Conservation (phyloP, 2,113 vertebrate genomes). For the Phoxinus phoxinus region DNA sequence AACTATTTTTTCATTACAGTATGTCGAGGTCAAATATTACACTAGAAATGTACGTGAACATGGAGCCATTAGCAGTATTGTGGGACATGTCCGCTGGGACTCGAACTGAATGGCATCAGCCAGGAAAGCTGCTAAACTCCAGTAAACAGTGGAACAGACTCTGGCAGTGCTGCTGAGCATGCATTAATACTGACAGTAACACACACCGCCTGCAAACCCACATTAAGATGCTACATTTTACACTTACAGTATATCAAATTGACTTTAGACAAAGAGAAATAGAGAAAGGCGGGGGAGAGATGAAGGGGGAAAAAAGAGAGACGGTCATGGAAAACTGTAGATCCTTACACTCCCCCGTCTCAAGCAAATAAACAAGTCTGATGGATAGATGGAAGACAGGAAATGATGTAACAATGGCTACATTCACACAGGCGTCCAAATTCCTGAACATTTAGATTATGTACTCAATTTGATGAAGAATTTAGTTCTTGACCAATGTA, state of each 20-base stretch:
- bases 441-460: background rate
- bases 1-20: constrained; percentile 51
- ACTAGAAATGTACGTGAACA: constrained; percentile 32
- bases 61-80: constrained; percentile 35
- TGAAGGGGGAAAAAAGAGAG: background rate
- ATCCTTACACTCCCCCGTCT: background rate
- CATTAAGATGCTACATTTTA: constrained; percentile 44
- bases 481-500: background rate
- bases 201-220: background rate
- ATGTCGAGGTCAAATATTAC: constrained; percentile 35
- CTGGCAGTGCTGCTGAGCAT: constrained; percentile 21
- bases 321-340: constrained; percentile 31
- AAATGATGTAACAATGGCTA: constrained; percentile 9
- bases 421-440: constrained; percentile 56
- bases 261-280: constrained; percentile 38
- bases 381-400: constrained; percentile 5
- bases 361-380: constrained; percentile 15
- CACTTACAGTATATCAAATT: constrained; percentile 41
- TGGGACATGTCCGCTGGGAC: constrained; percentile 38
- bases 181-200: constrained; percentile 29
- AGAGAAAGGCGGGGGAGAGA: background rate
- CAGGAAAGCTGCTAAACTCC: constrained; percentile 28
- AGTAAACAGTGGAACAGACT: constrained; percentile 28
- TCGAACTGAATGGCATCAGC: constrained; percentile 18
- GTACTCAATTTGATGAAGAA: background rate